These are phyloP conservation scores for Eilema sororculum DNA, from an alignment of 2,888 invertebrate genomes.

Conservation along the genomic window DNA sequence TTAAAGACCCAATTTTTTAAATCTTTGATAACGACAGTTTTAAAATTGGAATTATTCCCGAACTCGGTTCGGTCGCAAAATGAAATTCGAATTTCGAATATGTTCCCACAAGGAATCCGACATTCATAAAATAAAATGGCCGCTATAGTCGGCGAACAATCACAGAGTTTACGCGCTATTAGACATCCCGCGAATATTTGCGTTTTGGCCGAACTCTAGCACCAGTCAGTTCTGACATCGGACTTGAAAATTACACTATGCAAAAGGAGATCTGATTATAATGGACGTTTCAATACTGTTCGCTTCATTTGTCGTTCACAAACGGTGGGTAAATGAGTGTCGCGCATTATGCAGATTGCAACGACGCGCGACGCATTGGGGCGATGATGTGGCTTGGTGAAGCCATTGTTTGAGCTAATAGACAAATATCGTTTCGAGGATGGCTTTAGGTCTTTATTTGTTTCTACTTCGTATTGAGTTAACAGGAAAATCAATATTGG, in stretches of 20 bases:
- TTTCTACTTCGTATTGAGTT: constrained; percentile 9
- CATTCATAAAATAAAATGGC: constrained; percentile 66
- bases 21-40: constrained; percentile 1
- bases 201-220: constrained; percentile 57
- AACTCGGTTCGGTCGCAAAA: constrained; percentile 25
- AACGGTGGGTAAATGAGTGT: constrained; percentile 77
- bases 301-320: constrained; percentile 81
- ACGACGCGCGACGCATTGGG: constrained; percentile 65
- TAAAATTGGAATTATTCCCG: constrained; percentile 19
- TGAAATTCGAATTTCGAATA: constrained; percentile 36
- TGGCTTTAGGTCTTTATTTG: constrained; percentile 6
- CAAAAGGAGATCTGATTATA: constrained; percentile 52
- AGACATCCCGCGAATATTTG: constrained; percentile 68
- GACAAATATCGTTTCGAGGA: constrained; percentile 53
- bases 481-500: not conserved
- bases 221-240: constrained; percentile 52
- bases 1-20: not conserved
- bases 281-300: constrained; percentile 61
- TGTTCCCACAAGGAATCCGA: constrained; percentile 51
- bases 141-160: constrained; percentile 65
- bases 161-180: constrained; percentile 76
- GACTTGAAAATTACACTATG: constrained; percentile 29
- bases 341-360: constrained; percentile 79
- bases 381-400: constrained; percentile 45
- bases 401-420: constrained; percentile 67